Evolutionary conservation across 2,113 vertebrate species (phyloP).

Genomic region (Naja naja): DNA sequence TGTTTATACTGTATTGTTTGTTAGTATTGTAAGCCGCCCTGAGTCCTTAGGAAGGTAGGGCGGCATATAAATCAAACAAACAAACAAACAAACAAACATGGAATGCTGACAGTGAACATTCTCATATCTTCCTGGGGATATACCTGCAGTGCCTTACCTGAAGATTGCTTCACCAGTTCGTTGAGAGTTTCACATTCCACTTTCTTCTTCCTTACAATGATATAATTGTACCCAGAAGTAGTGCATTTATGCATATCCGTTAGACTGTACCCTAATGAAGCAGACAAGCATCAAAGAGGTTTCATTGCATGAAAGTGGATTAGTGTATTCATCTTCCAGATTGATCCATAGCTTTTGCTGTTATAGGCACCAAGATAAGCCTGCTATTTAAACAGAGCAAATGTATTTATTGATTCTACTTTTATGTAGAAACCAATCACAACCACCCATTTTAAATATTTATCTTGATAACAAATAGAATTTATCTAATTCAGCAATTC

Average conservation of each 20-base stretch:
- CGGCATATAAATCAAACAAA: too few species aligned
- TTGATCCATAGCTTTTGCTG: neutral
- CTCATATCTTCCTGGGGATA: neutral
- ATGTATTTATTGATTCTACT: neutral
- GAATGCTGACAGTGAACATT: neutral
- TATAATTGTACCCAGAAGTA: neutral
- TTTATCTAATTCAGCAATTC: neutral
- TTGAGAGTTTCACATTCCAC: constrained; percentile 56
- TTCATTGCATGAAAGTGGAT: neutral
- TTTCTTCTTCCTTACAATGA: constrained; percentile 36
- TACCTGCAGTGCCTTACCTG: constrained; percentile 59
- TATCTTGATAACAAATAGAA: neutral
- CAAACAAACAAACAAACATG: too few species aligned
- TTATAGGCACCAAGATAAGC: neutral
- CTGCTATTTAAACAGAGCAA: neutral
- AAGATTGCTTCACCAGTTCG: constrained; percentile 38
- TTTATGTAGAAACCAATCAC: neutral
- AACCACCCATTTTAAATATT: neutral
- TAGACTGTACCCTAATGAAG: constrained; percentile 51
- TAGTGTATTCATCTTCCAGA: neutral
- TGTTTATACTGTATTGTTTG: too few species aligned
- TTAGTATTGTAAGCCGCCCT: too few species aligned
- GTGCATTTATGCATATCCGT: constrained; percentile 47
- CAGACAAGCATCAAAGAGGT: constrained; percentile 3
- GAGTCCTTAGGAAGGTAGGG: too few species aligned